These are phyloP conservation scores for Thymallus thymallus DNA, from an alignment of 2,113 vertebrate genomes.

Conservation along the genomic window DNA sequence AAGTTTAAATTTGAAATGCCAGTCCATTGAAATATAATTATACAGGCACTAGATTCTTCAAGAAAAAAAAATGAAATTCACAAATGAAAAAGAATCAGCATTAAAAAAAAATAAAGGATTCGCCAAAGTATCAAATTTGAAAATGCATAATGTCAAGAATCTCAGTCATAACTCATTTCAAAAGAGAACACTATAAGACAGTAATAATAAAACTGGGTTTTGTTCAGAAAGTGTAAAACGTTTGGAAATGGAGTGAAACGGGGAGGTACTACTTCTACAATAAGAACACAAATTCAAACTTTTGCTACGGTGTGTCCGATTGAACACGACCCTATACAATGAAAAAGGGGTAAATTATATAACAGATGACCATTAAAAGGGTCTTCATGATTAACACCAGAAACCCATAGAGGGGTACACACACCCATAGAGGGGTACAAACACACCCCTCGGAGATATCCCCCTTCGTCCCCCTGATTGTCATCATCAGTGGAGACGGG, in stretches of 20 bases:
- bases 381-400: not conserved
- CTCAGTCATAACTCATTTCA: constrained; percentile 4
- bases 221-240: not conserved
- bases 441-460: constrained; percentile 2
- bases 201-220: constrained; percentile 2
- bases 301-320: too few species aligned
- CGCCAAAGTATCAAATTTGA: constrained; percentile 12
- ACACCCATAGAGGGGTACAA: not conserved
- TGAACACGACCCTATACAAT: too few species aligned
- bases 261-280: not conserved
- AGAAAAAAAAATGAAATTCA: constrained; percentile 29
- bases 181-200: not conserved
- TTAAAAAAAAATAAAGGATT: too few species aligned
- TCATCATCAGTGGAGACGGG: constrained; percentile 13
- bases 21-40: constrained; percentile 19
- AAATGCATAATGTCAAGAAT: not conserved
- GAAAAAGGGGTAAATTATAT: too few species aligned
- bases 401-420: not conserved
- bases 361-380: not conserved
- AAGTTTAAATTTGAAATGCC: constrained; percentile 28
- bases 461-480: constrained; percentile 4
- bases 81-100: not conserved
- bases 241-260: not conserved
- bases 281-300: not conserved
- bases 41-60: constrained; percentile 50